Evolutionary conservation across 1,140 invertebrate species (phyloP).

Genomic region (Habropoda laboriosa): DNA sequence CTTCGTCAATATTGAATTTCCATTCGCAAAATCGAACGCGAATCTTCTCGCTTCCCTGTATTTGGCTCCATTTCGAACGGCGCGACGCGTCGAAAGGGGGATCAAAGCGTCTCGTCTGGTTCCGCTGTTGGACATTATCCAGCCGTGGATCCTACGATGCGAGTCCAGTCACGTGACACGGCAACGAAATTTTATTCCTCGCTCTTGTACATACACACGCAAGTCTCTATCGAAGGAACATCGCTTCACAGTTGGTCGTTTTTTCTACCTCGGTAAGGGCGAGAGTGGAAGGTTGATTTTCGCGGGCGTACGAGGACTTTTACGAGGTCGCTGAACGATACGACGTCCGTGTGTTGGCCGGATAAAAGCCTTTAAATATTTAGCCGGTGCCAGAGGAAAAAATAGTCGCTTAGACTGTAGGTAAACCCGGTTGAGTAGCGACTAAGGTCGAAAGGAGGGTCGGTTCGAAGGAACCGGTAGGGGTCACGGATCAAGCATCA

Average conservation of each 20-base stretch:
- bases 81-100: not conserved
- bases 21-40: not conserved
- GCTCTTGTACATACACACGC: too few relatives aligned
- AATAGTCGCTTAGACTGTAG: slow-evolving; percentile 37
- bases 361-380: slow-evolving; percentile 69
- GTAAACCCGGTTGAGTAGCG: slow-evolving; percentile 16
- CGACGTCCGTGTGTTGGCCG: not conserved
- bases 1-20: slow-evolving; percentile 27
- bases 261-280: too few relatives aligned
- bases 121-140: slow-evolving; percentile 3
- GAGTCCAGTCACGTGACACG: slow-evolving; percentile 15
- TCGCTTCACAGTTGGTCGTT: not conserved
- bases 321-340: slow-evolving; percentile 16
- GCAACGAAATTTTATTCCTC: slow-evolving; percentile 33
- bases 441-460: slow-evolving; percentile 22
- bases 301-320: not conserved
- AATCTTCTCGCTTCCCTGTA: not conserved
- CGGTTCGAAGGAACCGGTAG: slow-evolving; percentile 21
- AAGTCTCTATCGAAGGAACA: slow-evolving; percentile 5
- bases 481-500: slow-evolving; percentile 59
- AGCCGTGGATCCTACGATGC: not conserved
- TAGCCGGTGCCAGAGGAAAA: slow-evolving; percentile 43
- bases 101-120: not conserved
- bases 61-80: not conserved
- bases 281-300: not conserved